Percentiles rank a stretch among this genome's conserved stretches.
phyloP scores from a whole-genome alignment of 1,140 invertebrate genomes.

The Drosophila athabasca region DNA sequence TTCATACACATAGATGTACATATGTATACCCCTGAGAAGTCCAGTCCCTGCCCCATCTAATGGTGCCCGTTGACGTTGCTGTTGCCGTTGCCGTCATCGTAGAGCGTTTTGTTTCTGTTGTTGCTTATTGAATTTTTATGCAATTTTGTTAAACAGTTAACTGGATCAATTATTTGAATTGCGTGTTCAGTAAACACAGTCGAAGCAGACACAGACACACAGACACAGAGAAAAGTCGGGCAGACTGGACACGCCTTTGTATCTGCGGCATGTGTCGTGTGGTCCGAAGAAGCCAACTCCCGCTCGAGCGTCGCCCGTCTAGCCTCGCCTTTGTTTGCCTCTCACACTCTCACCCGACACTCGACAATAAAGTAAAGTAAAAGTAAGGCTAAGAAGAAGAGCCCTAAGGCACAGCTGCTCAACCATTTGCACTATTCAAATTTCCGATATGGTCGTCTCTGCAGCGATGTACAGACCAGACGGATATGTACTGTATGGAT shows the following conservation, averaged over 20 bases:
- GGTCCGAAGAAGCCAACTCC: slow-evolving; percentile 10
- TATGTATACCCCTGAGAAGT: slow-evolving; percentile 2
- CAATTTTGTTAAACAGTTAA: slow-evolving; percentile 69
- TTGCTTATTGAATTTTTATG: slow-evolving; percentile 81
- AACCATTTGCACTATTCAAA: slow-evolving; percentile 38
- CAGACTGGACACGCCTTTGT: slow-evolving; percentile 48
- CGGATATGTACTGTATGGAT: slow-evolving; percentile 13
- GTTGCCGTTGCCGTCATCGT: slow-evolving; percentile 14
- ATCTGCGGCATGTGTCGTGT: neutral
- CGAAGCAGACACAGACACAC: slow-evolving; percentile 38
- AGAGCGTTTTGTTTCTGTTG: slow-evolving; percentile 13
- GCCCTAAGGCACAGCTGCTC: slow-evolving; percentile 46
- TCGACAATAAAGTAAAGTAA: slow-evolving; percentile 17
- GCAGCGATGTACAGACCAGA: slow-evolving; percentile 8
- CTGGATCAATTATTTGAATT: slow-evolving; percentile 82
- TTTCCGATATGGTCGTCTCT: slow-evolving; percentile 7
- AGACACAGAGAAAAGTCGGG: slow-evolving; percentile 54
- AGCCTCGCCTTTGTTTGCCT: slow-evolving; percentile 53
- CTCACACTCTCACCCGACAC: slow-evolving; percentile 31
- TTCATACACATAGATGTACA: neutral
- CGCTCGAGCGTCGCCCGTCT: slow-evolving; percentile 14
- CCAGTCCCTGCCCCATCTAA: no score
- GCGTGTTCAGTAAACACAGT: slow-evolving; percentile 76
- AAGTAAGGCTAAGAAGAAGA: neutral
- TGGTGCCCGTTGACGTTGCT: slow-evolving; percentile 4